Base-by-base conservation (phyloP, 1,140 invertebrate species). In the Nomia melanderi region DNA sequence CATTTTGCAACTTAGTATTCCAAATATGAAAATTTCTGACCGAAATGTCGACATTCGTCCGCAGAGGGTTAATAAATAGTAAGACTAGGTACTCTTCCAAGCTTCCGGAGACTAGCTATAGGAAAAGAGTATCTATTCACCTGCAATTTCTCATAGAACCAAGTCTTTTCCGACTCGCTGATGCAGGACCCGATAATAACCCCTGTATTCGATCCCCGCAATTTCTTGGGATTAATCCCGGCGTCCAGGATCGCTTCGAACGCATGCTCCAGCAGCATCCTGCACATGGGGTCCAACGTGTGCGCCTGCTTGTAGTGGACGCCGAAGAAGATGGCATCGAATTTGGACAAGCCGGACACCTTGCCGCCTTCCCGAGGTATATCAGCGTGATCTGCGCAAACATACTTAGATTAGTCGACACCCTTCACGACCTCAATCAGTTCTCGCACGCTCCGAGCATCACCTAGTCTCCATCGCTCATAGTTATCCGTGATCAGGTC, bases 191-290 rank as follows among this genome's bases (percentile, higher is more conserved):
- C 97, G 60, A 97, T 93, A 86, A 96, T 97, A 4, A 98, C 97
- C 12, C 96, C 97, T 2, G 95, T 97, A 84, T 94, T 96, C 2
- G 94, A 94, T 36, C 95, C 96, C 66, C 93, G 93, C 8, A 97
- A 88, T 65, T 93, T 66, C 6, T 78, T 81, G 2, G 91, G 91
- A 84, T 92, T 92, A 6, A 88, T 47, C 2, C 97, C 97, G 75
- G 97, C 96, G 94, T 99, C 98, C 72, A 98, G 92, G n/a, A 98
- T 94, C 1, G 97, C 96, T 92, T 98, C 97, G 84, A 97, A 96
- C 0, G 96, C 93, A 60, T 96, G 95, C 91, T 99, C 98, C 31
- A 98, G 88, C 20, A 98, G 90, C 72, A 98, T 94, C 72, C 97
- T 93, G 81, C 96, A 94, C 95, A 98, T 97, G 0, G 97, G 97